phyloP scores from a whole-genome alignment of 2,113 vertebrate species.

The Rhinopomastus cyanomelas region DNA sequence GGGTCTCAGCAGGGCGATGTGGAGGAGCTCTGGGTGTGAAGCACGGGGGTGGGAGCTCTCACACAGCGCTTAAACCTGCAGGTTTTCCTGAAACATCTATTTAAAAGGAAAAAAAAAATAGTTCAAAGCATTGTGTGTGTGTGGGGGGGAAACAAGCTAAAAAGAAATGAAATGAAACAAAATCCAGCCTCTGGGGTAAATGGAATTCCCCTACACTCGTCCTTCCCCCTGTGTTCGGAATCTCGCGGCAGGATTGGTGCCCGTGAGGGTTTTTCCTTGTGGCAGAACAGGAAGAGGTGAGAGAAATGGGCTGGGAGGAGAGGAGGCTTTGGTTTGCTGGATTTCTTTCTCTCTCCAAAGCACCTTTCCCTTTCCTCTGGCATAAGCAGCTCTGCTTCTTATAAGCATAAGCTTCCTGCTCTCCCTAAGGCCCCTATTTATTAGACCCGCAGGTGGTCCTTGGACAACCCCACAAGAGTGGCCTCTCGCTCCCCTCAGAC shows the following conservation, averaged over 20 bases:
- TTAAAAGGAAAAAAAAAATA: not conserved
- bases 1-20: rapidly evolving
- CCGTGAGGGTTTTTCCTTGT: not conserved
- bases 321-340: not conserved
- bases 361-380: not conserved
- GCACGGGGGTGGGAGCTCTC: not conserved
- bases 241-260: not conserved
- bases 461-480: not conserved
- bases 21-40: not conserved
- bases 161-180: not conserved
- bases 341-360: not conserved
- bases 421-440: not conserved
- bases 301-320: not conserved
- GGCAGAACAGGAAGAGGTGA: not conserved
- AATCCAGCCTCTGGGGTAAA: not conserved
- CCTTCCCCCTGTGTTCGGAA: not conserved
- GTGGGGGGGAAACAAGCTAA: not conserved
- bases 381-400: not conserved
- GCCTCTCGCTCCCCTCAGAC: not conserved
- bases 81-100: not conserved
- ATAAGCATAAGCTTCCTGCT: too few relatives aligned
- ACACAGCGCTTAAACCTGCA: not conserved
- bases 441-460: not conserved
- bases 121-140: not conserved
- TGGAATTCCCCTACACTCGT: not conserved